These are phyloP conservation scores for Corythaeola cristata DNA, from an alignment of 2,113 vertebrate genomes.

Conservation along the genomic window DNA sequence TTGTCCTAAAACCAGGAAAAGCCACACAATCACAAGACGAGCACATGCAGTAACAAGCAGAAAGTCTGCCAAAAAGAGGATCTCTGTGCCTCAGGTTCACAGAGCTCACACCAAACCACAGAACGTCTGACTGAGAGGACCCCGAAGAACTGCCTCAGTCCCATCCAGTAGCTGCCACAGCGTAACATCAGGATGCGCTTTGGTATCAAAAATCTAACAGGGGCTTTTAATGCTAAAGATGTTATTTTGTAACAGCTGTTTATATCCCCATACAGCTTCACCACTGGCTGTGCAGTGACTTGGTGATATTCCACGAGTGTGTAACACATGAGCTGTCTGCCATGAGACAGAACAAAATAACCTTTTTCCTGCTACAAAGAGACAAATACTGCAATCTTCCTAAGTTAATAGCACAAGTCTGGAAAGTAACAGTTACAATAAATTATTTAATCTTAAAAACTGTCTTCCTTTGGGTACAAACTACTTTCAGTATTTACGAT, in stretches of 20 bases:
- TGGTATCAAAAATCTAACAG: not conserved
- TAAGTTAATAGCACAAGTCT: not conserved
- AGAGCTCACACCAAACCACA: not conserved
- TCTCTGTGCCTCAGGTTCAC: rapidly evolving
- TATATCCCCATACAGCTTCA: not conserved
- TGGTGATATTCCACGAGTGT: not conserved
- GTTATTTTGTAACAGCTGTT: not conserved
- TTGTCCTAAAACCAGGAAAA: not conserved
- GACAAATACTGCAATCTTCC: not conserved
- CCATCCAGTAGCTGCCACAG: not conserved
- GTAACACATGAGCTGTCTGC: not conserved
- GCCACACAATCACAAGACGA: rapidly evolving
- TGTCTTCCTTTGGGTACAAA: not conserved
- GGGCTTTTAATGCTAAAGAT: not conserved
- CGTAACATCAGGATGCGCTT: not conserved
- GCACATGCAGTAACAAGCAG: not conserved
- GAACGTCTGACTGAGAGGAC: not conserved
- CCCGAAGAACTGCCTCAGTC: not conserved
- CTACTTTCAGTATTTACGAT: not conserved
- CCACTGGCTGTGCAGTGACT: not conserved
- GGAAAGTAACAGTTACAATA: not conserved
- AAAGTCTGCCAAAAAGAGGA: not conserved
- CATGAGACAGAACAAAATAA: not conserved
- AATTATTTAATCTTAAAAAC: not conserved
- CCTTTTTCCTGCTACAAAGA: not conserved